These are phyloP conservation scores for Orchesellides sinensis DNA, from an alignment of 2,888 invertebrate genomes.

Conservation along the genomic window DNA sequence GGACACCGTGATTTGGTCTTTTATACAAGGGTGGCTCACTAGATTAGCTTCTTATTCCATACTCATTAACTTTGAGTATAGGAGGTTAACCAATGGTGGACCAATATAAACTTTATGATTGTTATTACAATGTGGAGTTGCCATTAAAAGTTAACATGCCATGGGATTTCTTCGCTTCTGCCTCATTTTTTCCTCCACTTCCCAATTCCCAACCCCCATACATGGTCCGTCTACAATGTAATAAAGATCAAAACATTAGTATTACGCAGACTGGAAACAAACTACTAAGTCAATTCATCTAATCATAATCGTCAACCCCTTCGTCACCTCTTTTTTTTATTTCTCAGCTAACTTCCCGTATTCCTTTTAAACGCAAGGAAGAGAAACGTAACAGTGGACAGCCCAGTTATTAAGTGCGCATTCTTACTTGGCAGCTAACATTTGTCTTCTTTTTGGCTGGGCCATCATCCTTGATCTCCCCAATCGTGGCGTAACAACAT, in stretches of 20 bases:
- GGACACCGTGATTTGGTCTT: conserved; percentile 48
- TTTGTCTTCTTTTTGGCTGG: conserved; percentile 39
- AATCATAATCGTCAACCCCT: conserved; percentile 29
- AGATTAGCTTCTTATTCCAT: not conserved
- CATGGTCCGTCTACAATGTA: conserved; percentile 5
- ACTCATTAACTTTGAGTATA: not conserved
- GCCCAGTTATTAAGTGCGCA: conserved; percentile 63
- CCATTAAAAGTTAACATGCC: not conserved
- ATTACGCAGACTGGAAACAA: not conserved
- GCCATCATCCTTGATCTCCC: conserved; percentile 61
- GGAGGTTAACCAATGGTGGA: not conserved
- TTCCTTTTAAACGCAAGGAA: conserved; percentile 64
- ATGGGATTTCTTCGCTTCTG: conserved; percentile 4
- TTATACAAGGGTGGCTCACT: conserved; percentile 59
- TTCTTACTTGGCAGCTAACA: too few species aligned
- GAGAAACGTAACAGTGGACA: conserved; percentile 32
- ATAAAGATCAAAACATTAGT: not conserved
- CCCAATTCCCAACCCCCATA: conserved; percentile 39
- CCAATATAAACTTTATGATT: too few species aligned
- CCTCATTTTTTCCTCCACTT: conserved; percentile 35
- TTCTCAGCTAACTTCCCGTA: conserved; percentile 58
- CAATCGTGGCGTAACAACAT: conserved; percentile 12
- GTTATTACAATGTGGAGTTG: too few species aligned
- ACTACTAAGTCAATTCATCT: not conserved
- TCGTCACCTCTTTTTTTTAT: conserved; percentile 42